Base-by-base conservation (phyloP, 2,888 invertebrate genomes). In the Pimpla rufipes region DNA sequence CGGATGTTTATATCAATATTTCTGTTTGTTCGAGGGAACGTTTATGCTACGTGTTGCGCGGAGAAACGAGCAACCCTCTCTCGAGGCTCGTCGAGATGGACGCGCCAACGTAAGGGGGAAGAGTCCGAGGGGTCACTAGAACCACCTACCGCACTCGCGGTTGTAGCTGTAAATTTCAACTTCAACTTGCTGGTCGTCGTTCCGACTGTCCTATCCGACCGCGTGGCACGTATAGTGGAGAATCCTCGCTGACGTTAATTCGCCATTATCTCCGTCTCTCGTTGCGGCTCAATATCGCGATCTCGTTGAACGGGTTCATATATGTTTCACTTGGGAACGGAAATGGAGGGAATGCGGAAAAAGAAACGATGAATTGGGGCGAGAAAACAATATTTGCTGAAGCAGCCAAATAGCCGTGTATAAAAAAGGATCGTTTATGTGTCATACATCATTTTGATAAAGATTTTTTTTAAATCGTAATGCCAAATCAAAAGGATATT, bases 1-100 rank as follows among this genome's bases (percentile, higher is more conserved):
- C 84, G 83, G 84, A 88, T 86, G 85, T 88, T 88, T 88, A 85
- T 88, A 87, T 88, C 86, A 86, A 88, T 86, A 85, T 89, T 89
- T 88, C 86, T 89, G 89, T 88, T 88, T 88, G 86, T 85, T 85
- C 85, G 85, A 79, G 68, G 75, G 81, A 87, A 87, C 86, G 74
- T 88, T 88, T 88, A 88, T 86, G 85, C 79, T 80, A 71, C 70
- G 77, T 77, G 70, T 75, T n/a, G n/a, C 66, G 75, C 66, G 62
- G 73, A 81, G 77, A 57, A 47, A 64, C 57, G 77, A 76, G 52
- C 78, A 66, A 79, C 81, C 79, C 73, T 66, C 77, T 47, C 50
- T n/a, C n/a, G n/a, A n/a, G n/a, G 45, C 50, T 52, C 47, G 42
- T 42, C 55, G 62, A 21, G 23, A 50, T 73, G 71, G 67, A 52